Conservation (phyloP, 2,888 invertebrate genomes). For the Malthinus seriepunctatus region DNA sequence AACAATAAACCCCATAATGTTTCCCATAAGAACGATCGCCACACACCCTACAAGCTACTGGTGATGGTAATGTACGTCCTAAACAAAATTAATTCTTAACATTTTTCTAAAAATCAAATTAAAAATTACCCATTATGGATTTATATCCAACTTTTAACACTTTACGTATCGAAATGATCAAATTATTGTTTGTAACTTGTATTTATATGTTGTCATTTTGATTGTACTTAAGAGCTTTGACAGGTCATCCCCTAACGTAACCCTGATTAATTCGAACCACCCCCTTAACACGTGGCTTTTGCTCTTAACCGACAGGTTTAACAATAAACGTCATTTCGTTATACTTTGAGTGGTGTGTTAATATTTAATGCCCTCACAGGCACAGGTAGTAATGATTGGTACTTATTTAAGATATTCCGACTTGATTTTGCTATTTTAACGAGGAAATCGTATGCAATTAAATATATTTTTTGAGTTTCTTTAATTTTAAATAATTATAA, state of each 20-base stretch:
- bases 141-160: not conserved
- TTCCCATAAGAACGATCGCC: constrained; percentile 83
- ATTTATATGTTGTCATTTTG: constrained; percentile 20
- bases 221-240: constrained; percentile 21
- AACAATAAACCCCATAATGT: constrained; percentile 83
- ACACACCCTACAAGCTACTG: constrained; percentile 76
- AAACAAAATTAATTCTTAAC: not conserved
- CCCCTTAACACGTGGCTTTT: constrained; percentile 34
- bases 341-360: constrained; percentile 40
- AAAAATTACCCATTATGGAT: constrained; percentile 10
- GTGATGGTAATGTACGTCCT: constrained; percentile 63
- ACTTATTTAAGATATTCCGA: constrained; percentile 17
- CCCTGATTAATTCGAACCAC: constrained; percentile 30
- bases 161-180: constrained; percentile 2
- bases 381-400: constrained; percentile 36
- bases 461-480: too few species aligned
- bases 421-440: constrained; percentile 7
- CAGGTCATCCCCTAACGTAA: constrained; percentile 25
- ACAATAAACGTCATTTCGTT: constrained; percentile 34
- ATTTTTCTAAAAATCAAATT: not conserved
- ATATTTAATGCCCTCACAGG: constrained; percentile 42
- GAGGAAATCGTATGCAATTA: too few species aligned
- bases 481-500: too few species aligned
- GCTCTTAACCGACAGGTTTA: constrained; percentile 28
- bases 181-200: constrained; percentile 9